Conservation (phyloP, 2,888 invertebrate species). For the Euzophera pinguis region DNA sequence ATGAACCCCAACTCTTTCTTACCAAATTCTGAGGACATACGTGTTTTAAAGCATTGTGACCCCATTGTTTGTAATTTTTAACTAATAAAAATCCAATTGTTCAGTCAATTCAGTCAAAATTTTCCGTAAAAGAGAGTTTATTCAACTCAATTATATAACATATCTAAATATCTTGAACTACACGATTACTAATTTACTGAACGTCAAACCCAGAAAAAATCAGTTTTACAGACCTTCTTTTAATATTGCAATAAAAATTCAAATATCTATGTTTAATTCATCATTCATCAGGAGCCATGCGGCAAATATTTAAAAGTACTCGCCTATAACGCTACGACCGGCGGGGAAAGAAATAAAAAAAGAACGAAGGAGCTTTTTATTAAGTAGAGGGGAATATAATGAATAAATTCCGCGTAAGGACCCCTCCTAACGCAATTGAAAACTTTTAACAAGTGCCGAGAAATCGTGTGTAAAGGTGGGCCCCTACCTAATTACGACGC, state of each 20-base stretch:
- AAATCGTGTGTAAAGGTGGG: constrained; percentile 78
- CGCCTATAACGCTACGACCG: constrained; percentile 53
- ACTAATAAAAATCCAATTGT: too few relatives aligned
- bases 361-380: constrained; percentile 71
- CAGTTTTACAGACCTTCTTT: constrained; percentile 23
- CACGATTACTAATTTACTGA: too few relatives aligned
- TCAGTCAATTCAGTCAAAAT: too few relatives aligned
- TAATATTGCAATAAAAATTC: constrained; percentile 57
- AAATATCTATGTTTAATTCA: constrained; percentile 68
- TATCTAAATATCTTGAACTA: too few relatives aligned
- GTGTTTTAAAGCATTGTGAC: too few relatives aligned
- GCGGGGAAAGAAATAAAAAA: constrained; percentile 51
- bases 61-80: too few relatives aligned
- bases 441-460: constrained; percentile 79
- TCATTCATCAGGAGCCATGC: constrained; percentile 67
- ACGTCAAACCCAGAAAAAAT: neutral
- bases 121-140: too few relatives aligned
- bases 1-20: too few relatives aligned
- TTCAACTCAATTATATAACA: too few relatives aligned
- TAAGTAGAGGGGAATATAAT: constrained; percentile 71
- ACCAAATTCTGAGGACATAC: too few relatives aligned
- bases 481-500: constrained; percentile 67
- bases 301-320: constrained; percentile 74
- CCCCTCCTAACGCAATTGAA: constrained; percentile 77
- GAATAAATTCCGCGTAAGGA: constrained; percentile 76